Base-by-base conservation (phyloP, 1,140 invertebrate genomes). In the Globodera ellingtonae region DNA sequence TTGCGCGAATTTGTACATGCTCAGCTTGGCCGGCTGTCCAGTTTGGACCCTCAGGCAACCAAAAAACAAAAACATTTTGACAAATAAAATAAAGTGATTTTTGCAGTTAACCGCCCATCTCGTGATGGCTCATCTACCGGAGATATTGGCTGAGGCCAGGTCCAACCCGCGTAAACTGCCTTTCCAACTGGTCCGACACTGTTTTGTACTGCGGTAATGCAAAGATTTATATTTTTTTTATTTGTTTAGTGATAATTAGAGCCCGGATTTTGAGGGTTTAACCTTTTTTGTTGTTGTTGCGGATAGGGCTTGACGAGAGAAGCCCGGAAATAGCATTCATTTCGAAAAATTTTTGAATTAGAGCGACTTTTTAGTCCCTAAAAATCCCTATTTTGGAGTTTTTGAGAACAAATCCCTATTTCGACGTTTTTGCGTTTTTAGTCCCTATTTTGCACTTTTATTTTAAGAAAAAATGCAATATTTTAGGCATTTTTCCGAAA, bases 141-240 rank as follows among this genome's bases (percentile, higher is more conserved):
- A 50, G 18, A 46, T 65, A 46, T 73, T 56, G 72, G 78, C 62
- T 35, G 52, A 73, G 21, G 52, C 35, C 52, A 15, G 73, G 62
- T 59, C 46, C 52, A 52, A 46, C 35, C 73, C 77, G 18, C 66
- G 69, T 44, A 73, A 72, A 7, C 24, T 73, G 47, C 78, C 81
- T 73, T 80, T 71, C 59, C 70, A 24, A 67, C 59, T 87, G 24
- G 15, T 85, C 13, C 75, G 56, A 18, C 79, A 86, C n/a, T 85
- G 86, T 50, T 86, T 86, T 70, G 65, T 73, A 66, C 82, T 88
- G 6, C 66, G 84, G 84, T 85, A 59, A 21, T 74, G n/a, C 72
- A 35, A 46, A 9, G 44, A 56, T 52, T 4, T n/a, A 62, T 83
- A n/a, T n/a, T n/a, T n/a, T n/a, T n/a, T n/a, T 9, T n/a, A 47